These are phyloP conservation scores for Cordylochernes scorpioides DNA, from an alignment of 2,888 invertebrate species.

Conservation along the genomic window DNA sequence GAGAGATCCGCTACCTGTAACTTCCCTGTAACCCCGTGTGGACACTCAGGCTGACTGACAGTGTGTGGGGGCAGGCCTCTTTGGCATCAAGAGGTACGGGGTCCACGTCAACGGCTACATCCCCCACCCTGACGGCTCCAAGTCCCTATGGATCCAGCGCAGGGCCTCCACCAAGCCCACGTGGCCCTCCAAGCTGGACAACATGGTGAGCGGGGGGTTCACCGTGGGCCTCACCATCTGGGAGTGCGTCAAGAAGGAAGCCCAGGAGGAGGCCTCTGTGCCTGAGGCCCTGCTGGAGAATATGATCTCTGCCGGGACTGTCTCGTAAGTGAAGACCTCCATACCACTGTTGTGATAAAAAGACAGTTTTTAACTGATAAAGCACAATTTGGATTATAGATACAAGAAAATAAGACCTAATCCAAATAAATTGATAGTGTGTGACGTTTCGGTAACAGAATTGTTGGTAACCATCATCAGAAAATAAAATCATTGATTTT, in stretches of 20 bases:
- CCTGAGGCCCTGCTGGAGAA: conserved; percentile 46
- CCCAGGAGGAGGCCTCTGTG: conserved; percentile 76
- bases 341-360: conserved; percentile 1
- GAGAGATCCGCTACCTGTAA: conserved; percentile 68
- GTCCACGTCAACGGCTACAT: conserved; percentile 83
- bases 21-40: conserved; percentile 15
- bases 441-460: too few species aligned
- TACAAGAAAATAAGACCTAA: too few species aligned
- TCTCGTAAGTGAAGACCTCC: conserved; percentile 33
- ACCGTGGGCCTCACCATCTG: conserved; percentile 61
- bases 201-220: conserved; percentile 68
- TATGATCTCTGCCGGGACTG: conserved; percentile 46
- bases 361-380: too few species aligned
- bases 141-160: conserved; percentile 76
- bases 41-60: too few species aligned
- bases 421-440: too few species aligned
- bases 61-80: conserved; percentile 31
- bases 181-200: conserved; percentile 85
- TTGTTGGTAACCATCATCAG: too few species aligned
- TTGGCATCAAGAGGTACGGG: conserved; percentile 78
- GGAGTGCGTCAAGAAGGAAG: conserved; percentile 75
- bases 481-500: too few species aligned
- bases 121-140: conserved; percentile 44
- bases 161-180: conserved; percentile 72
- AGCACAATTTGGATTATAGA: too few species aligned